Evolutionary conservation across 1,140 invertebrate species (phyloP).

Genomic region (Heterodera carotae): DNA sequence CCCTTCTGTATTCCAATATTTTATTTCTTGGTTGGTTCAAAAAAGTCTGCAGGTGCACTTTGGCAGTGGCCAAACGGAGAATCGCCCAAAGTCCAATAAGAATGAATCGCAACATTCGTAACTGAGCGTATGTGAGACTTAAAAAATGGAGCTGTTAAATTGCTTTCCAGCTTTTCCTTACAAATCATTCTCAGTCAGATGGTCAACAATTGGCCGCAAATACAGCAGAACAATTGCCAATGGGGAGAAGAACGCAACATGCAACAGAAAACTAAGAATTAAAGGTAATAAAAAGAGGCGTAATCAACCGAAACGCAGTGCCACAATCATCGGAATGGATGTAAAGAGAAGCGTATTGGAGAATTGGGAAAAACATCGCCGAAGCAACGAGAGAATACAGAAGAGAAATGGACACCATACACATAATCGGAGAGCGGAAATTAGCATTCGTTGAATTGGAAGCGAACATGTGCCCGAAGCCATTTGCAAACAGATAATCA

Average conservation of each 20-base stretch:
- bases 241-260: constrained; percentile 32
- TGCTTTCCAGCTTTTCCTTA: not conserved
- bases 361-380: constrained; percentile 36
- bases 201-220: constrained; percentile 20
- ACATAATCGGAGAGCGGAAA: constrained; percentile 14
- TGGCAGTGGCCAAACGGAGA: constrained; percentile 17
- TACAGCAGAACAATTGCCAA: constrained; percentile 29
- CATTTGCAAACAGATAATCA: constrained; percentile 9
- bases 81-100: constrained; percentile 30
- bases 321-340: constrained; percentile 16
- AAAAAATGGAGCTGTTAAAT: not conserved
- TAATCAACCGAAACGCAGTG: constrained; percentile 62
- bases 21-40: constrained; percentile 34
- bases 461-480: constrained; percentile 21
- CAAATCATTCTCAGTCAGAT: constrained; percentile 21
- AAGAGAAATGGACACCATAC: constrained; percentile 26
- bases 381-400: constrained; percentile 37
- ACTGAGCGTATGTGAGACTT: constrained; percentile 12
- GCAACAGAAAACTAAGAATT: constrained; percentile 28
- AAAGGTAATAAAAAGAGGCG: constrained; percentile 58
- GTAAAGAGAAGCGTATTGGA: constrained; percentile 44
- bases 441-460: too few relatives aligned
- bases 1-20: constrained; percentile 25
- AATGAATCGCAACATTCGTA: constrained; percentile 27
- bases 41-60: constrained; percentile 40